phyloP scores from a whole-genome alignment of 2,888 invertebrate genomes.

The Netelia virgata region DNA sequence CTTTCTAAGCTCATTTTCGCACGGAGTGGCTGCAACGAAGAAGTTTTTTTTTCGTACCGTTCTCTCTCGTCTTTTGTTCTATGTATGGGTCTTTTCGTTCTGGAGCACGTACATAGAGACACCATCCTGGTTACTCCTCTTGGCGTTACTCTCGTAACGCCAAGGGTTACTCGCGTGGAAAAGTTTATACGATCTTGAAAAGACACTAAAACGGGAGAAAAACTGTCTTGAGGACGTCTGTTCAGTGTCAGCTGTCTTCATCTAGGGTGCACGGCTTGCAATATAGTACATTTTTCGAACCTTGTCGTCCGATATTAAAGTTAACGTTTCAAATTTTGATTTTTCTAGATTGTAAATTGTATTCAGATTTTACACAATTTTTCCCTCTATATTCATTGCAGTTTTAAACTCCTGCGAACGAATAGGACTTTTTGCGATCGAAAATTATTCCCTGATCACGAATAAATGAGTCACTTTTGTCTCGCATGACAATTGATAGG shows the following conservation, averaged over 20 bases:
- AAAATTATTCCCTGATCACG: too few relatives aligned
- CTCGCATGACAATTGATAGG: too few relatives aligned
- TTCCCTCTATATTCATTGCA: too few relatives aligned
- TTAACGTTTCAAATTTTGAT: background rate
- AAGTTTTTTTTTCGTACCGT: constrained; percentile 9
- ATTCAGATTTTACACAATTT: too few relatives aligned
- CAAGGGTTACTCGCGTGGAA: constrained; percentile 1
- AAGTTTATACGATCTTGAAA: constrained; percentile 38
- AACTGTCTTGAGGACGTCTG: constrained; percentile 45
- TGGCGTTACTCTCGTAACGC: too few relatives aligned
- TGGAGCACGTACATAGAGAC: background rate
- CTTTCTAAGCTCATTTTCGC: constrained; percentile 53
- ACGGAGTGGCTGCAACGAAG: constrained; percentile 14
- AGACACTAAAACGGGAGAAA: constrained; percentile 16
- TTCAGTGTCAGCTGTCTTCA: constrained; percentile 17
- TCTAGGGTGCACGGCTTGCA: background rate
- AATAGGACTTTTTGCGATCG: too few relatives aligned
- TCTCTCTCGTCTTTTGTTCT: constrained; percentile 12
- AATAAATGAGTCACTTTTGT: too few relatives aligned
- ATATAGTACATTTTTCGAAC: background rate
- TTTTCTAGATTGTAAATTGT: background rate
- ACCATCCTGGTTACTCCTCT: background rate
- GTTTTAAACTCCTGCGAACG: too few relatives aligned
- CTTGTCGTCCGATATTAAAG: background rate
- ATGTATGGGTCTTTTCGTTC: constrained; percentile 25